Percentiles rank a stretch among this genome's conserved stretches.
These are phyloP conservation scores for Diaphora mendica DNA, from an alignment of 2,888 invertebrate species.

Conservation along the genomic window DNA sequence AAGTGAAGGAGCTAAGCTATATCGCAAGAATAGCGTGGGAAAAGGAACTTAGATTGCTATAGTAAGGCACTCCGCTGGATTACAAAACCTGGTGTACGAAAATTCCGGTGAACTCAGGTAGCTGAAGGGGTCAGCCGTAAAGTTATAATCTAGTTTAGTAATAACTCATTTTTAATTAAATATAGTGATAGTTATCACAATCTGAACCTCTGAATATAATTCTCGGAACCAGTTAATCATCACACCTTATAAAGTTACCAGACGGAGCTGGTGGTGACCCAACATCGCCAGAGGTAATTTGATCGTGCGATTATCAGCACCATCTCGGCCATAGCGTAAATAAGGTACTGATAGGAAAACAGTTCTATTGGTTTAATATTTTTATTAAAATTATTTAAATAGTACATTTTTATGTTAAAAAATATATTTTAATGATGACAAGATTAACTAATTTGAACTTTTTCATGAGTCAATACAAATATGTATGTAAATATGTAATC, in stretches of 20 bases:
- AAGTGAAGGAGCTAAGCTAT: too few relatives aligned
- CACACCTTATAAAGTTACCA: conserved; percentile 42
- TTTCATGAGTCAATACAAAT: too few relatives aligned
- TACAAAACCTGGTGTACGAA: not conserved
- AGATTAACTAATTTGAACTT: too few relatives aligned
- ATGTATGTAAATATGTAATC: too few relatives aligned
- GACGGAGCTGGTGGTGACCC: conserved; percentile 39
- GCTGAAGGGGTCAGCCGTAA: not conserved
- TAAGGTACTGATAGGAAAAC: conserved; percentile 53
- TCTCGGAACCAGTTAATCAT: conserved; percentile 35
- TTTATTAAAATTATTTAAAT: not conserved
- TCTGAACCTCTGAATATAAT: not conserved
- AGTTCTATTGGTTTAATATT: conserved; percentile 8
- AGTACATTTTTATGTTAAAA: not conserved
- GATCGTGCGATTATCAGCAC: conserved; percentile 71
- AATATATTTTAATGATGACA: too few relatives aligned
- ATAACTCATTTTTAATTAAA: not conserved
- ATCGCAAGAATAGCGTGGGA: too few relatives aligned
- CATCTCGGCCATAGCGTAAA: conserved; percentile 64
- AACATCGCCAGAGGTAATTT: conserved; percentile 66
- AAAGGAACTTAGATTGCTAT: not conserved
- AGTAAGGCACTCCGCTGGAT: not conserved
- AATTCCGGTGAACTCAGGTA: not conserved
- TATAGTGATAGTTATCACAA: not conserved
- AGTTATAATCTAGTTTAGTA: not conserved